Evolutionary conservation across 2,113 vertebrate genomes (phyloP).

Genomic region (Anoura caudifer): DNA sequence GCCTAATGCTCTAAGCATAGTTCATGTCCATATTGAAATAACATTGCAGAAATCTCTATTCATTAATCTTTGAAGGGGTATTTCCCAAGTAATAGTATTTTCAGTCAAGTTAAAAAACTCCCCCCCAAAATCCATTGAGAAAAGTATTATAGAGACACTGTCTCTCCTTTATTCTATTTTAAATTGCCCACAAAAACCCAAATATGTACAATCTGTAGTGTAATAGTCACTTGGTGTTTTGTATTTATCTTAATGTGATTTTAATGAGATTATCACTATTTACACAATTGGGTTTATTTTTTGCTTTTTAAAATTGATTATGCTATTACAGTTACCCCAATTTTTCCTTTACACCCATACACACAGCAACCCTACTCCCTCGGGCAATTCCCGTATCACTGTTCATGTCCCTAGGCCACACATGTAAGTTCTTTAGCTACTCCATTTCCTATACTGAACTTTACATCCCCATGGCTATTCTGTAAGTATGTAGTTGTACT

Average conservation of each 20-base stretch:
- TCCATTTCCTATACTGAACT: too few relatives aligned
- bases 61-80: background rate
- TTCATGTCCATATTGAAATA: background rate
- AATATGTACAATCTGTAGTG: background rate
- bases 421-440: too few relatives aligned
- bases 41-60: background rate
- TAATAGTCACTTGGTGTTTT: background rate
- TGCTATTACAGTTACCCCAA: too few relatives aligned
- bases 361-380: too few relatives aligned
- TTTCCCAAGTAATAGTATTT: background rate
- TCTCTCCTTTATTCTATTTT: background rate
- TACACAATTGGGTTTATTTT: conserved; percentile 37
- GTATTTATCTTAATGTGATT: conserved; percentile 47
- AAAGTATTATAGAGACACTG: background rate
- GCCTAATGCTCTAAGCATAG: background rate
- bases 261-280: conserved; percentile 70
- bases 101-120: background rate
- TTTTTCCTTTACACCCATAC: too few relatives aligned
- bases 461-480: too few relatives aligned
- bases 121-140: background rate
- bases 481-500: too few relatives aligned
- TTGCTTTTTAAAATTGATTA: too few relatives aligned
- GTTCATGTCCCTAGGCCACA: too few relatives aligned
- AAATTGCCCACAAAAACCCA: background rate
- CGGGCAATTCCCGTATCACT: too few relatives aligned